Conservation (phyloP, 2,888 invertebrate species). For the Erebia ligea region DNA sequence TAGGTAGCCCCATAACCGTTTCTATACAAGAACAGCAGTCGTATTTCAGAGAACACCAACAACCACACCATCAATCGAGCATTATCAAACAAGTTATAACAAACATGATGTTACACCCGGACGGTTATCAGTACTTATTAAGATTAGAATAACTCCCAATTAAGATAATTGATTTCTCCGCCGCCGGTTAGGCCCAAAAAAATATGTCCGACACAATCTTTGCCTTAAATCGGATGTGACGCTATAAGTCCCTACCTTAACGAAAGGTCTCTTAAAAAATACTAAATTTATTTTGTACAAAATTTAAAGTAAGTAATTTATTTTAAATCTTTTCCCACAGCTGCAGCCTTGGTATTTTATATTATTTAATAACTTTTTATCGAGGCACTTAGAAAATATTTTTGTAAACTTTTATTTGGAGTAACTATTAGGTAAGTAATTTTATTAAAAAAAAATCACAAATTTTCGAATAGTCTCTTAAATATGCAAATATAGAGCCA, state of each 20-base stretch:
- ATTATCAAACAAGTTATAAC: slow-evolving; percentile 45
- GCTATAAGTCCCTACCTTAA: slow-evolving; percentile 16
- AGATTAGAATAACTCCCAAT: slow-evolving; percentile 75
- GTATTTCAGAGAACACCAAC: slow-evolving; percentile 17
- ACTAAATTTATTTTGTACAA: background rate
- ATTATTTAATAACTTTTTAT: too few species aligned
- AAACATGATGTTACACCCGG: slow-evolving; percentile 58
- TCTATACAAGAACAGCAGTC: background rate
- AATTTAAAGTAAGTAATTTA: too few species aligned
- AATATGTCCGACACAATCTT: slow-evolving; percentile 55
- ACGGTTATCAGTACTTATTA: slow-evolving; percentile 62
- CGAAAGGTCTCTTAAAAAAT: slow-evolving; percentile 11
- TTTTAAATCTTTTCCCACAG: too few species aligned
- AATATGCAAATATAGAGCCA: too few species aligned
- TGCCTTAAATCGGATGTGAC: slow-evolving; percentile 42
- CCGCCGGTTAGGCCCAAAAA: slow-evolving; percentile 63
- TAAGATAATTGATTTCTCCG: slow-evolving; percentile 78
- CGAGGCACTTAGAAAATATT: too few species aligned
- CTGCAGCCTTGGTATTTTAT: too few species aligned
- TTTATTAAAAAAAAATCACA: too few species aligned
- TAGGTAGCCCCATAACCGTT: background rate
- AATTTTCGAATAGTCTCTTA: too few species aligned
- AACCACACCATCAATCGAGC: slow-evolving; percentile 22
- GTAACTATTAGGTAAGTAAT: too few species aligned
- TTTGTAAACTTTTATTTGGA: too few species aligned